Evolutionary conservation across 2,797 vertebrate species (phyloP).

Genomic region (Acanthurus tractus): DNA sequence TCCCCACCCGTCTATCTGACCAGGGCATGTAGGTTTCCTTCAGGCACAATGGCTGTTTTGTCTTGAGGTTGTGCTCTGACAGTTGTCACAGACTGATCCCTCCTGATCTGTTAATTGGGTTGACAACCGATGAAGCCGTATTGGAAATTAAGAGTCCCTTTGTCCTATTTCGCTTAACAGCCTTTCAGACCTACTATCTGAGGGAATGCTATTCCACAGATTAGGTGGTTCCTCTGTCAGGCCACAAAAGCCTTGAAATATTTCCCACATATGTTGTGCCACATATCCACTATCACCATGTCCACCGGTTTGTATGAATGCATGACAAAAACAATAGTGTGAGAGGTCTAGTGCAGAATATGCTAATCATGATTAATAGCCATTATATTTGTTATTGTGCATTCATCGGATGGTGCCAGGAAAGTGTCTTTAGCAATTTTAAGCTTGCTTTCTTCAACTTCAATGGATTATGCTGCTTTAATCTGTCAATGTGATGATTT

Average conservation of each 20-base stretch:
- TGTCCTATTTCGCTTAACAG: constrained; percentile 74
- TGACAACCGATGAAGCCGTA: constrained; percentile 79
- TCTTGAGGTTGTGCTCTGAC: constrained; percentile 80
- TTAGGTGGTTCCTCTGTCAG: constrained; percentile 72
- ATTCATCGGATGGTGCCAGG: constrained; percentile 32
- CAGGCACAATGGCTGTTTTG: constrained; percentile 75
- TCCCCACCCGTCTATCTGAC: constrained; percentile 51
- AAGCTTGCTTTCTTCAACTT: constrained; percentile 28
- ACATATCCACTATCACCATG: constrained; percentile 66
- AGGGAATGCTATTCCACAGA: constrained; percentile 75
- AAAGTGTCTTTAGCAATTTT: constrained; percentile 44
- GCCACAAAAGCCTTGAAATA: constrained; percentile 74
- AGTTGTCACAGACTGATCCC: constrained; percentile 80
- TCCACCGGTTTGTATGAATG: constrained; percentile 56
- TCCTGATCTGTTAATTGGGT: constrained; percentile 79
- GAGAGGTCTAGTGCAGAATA: constrained; percentile 51
- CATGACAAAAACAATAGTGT: constrained; percentile 63
- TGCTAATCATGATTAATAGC: constrained; percentile 69
- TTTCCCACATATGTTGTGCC: constrained; percentile 83
- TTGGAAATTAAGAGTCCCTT: constrained; percentile 82
- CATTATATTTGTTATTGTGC: constrained; percentile 55
- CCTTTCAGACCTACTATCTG: constrained; percentile 75
- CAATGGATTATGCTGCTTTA: constrained; percentile 19
- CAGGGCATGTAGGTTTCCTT: constrained; percentile 73
- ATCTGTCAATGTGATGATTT: constrained; percentile 33